phyloP scores from a whole-genome alignment of 2,797 vertebrate species.

The Erethizon dorsatum region DNA sequence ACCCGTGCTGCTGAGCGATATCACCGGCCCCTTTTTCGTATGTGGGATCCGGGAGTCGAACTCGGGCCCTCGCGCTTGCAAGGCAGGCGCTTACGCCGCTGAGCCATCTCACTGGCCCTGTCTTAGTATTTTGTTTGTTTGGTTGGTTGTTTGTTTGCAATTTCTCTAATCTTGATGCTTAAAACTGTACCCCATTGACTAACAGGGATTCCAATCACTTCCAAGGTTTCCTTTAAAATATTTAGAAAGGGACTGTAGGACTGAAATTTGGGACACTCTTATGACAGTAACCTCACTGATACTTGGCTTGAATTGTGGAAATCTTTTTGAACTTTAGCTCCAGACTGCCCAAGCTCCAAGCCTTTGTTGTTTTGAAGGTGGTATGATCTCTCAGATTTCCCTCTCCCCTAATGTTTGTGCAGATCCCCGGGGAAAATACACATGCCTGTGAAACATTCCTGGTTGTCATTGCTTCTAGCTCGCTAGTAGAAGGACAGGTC shows the following conservation, averaged over 20 bases:
- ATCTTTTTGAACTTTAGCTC: not conserved
- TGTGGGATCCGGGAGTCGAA: too few species aligned
- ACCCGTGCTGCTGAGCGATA: too few species aligned
- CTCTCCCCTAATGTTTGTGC: not conserved
- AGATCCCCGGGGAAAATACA: not conserved
- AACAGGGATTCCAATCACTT: constrained; percentile 39
- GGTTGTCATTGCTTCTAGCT: not conserved
- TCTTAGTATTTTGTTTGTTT: not conserved
- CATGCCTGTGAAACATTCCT: not conserved
- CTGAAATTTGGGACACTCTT: not conserved
- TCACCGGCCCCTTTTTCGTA: too few species aligned
- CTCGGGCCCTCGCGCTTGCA: too few species aligned
- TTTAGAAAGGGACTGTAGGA: not conserved
- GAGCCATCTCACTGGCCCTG: too few species aligned
- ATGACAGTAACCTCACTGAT: not conserved
- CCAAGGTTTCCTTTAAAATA: constrained; percentile 46
- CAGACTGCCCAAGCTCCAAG: not conserved
- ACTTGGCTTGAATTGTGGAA: constrained; percentile 20
- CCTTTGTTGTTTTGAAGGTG: not conserved
- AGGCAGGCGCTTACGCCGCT: too few species aligned
- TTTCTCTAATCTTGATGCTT: not conserved
- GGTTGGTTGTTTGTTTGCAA: too few species aligned
- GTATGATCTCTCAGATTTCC: not conserved
- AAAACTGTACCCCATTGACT: not conserved
- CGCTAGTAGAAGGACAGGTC: not conserved